A percentile compares a stretch with the other conserved stretches of the same genome.
Evolutionary conservation across 2,888 invertebrate species (phyloP).

Genomic region (Tetranychus truncatus): DNA sequence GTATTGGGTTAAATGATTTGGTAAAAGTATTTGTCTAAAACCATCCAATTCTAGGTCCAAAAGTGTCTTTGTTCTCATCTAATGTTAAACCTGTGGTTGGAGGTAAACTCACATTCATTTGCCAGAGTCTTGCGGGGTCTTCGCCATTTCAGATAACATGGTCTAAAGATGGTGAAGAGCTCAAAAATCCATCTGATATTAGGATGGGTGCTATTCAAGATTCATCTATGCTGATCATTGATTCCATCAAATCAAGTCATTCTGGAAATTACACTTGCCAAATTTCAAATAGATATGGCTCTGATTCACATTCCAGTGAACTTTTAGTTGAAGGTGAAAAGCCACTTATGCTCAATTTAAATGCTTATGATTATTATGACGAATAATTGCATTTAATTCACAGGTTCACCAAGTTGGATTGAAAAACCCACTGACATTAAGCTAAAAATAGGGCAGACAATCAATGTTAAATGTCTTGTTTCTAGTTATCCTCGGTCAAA

Average conservation of each 20-base stretch:
- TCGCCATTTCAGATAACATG: not conserved
- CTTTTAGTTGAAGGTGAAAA: not conserved
- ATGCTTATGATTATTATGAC: not conserved
- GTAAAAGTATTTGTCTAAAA: not conserved
- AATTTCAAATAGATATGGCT: conserved; percentile 9
- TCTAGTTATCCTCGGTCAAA: no score
- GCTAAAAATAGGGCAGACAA: no score
- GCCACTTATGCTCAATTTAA: not conserved
- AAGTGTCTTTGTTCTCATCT: not conserved
- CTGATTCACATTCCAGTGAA: not conserved
- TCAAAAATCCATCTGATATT: not conserved
- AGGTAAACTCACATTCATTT: not conserved
- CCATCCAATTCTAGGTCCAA: not conserved
- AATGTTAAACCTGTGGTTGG: not conserved
- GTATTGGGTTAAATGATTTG: not conserved
- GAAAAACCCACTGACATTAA: no score
- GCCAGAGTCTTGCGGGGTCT: not conserved
- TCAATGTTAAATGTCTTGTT: no score
- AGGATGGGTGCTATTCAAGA: not conserved
- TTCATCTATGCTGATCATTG: conserved; percentile 23
- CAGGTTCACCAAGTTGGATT: not conserved
- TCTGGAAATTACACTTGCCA: conserved; percentile 28
- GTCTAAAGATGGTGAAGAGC: not conserved
- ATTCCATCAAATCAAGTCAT: conserved; percentile 24
- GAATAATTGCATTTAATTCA: not conserved